Base-by-base conservation (phyloP, 92 coral and sea anemone genomes). In the Phenganax marumi region DNA sequence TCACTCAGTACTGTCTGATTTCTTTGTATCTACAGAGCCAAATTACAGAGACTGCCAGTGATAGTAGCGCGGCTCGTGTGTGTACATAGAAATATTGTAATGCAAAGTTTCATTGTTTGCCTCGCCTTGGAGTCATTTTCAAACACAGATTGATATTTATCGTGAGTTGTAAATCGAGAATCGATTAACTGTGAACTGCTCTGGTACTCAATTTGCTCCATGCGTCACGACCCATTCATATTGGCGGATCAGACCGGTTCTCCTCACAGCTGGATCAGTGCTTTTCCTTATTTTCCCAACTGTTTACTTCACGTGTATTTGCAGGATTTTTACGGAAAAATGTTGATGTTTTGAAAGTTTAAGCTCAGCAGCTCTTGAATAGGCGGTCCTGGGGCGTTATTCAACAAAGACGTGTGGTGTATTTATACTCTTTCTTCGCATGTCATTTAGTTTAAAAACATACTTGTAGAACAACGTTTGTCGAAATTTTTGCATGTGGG, bases 1-100 rank as follows among this genome's bases (percentile, higher is more conserved):
- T 54, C 98, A 95, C 61, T 95, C 97, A 4, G 80, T 91, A 63
- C 91, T 95, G 58, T 97, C 93, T 73, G 98, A 95, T 81, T 95
- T 90, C 92, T 95, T 92, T 76, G 93, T 93, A 7, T 90, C 92
- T 58, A 93, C 97, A 23, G 91, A 94, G 72, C 93, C 98, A 18
- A 91, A 91, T 83, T 91, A 91, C 81, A 89, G 86, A 84, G 90
- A 86, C 81, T 73, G 80, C 21, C 89, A 84, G 57, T 86, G 57
- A 70, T n/a, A 14, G 64, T 23, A 49, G 58, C 57, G 7, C 10
- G 50, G 57, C 33, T 52, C n/a, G 54, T 43, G 77, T 49, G 77
- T 72, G 60, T 72, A 72, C 77, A 52, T 49, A 49, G 21, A 49
- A 3, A 50, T 47, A 66, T 62, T 66, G 24, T 66, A 25, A 49